Base-by-base conservation (phyloP, 1,140 invertebrate genomes). In the Nasonia longicornis region DNA sequence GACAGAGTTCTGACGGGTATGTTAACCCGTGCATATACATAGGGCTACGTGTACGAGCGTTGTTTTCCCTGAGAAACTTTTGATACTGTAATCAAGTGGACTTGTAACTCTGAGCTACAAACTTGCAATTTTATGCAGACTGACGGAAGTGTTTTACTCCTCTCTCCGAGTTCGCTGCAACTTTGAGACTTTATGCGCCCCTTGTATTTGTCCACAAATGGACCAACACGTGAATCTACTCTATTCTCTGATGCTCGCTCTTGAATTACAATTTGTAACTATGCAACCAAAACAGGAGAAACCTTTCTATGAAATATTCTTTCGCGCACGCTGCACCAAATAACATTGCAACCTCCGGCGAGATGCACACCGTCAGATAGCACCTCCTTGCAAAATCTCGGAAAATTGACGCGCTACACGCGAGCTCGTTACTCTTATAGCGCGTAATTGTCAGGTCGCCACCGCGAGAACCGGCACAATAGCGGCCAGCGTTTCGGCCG, bases 61-160 rank as follows among this genome's bases (percentile, higher is more conserved):
- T 67, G 26, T 67, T 42, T 71, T 42, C 69, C 26, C 26, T 14
- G 20, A 1, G 7, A 42, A 71, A 71, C 69, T 71, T 71, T 35
- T 38, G 69, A 71, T 71, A 42, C 35, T 31, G 69, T 22, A 71
- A 71, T 71, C 69, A 71, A 71, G n/a, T n/a, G 69, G 35, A 71
- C 69, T 71, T 71, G 69, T 71, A 71, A 77, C 79, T 84, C 82
- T 52, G 35, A 10, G 63, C 64, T 3, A 7, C 8, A n/a, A 67
- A 31, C 52, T 58, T 58, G 2, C 16, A 58, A 14, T 58, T 58
- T 58, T 58, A 58, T 58, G 52, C 52, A n/a, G 52, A 58, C 16
- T 20, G 16, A 58, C 20, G 52, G 20, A 58, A 58, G 20, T 58
- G 52, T n/a, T n/a, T 58, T n/a, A 6, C 52, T 58, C 52, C 38